These are phyloP conservation scores for Meloidogyne chitwoodi DNA, from an alignment of 1,140 invertebrate species.

Conservation along the genomic window DNA sequence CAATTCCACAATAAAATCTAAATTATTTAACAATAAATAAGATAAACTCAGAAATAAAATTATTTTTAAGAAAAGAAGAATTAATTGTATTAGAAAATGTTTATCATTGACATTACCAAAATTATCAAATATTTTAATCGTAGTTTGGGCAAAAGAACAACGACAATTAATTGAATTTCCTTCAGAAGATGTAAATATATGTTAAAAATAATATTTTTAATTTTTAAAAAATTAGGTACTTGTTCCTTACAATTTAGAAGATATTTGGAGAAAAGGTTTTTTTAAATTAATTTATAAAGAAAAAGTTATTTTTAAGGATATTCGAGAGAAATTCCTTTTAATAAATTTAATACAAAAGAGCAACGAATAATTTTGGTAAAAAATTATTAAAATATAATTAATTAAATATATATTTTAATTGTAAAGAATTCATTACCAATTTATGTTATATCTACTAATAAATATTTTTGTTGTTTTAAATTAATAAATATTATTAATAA, in stretches of 20 bases:
- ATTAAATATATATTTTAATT: not conserved
- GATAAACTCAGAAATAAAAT: not conserved
- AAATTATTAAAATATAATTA: not conserved
- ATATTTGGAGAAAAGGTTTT: not conserved
- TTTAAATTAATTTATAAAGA: not conserved
- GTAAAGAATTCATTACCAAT: conserved; percentile 16
- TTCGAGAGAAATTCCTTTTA: conserved; percentile 12
- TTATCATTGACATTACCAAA: not conserved
- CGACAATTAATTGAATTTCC: not conserved
- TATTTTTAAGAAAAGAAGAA: not conserved
- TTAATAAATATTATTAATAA: not conserved
- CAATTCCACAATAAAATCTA: too few relatives aligned
- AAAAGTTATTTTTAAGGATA: not conserved
- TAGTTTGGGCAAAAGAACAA: conserved; percentile 18
- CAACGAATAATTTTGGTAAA: conserved; percentile 11
- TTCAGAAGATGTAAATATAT: conserved; percentile 10
- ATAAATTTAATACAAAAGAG: conserved; percentile 10
- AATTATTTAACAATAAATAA: too few relatives aligned
- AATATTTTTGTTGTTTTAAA: too few relatives aligned
- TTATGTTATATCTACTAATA: not conserved
- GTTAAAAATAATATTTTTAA: not conserved
- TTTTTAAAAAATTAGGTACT: conserved; percentile 1
- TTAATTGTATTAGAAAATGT: conserved; percentile 12
- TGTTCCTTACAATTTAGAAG: conserved; percentile 21
- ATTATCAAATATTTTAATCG: not conserved